Conservation (phyloP, 1,140 invertebrate species). For the Diabrotica undecimpunctata region DNA sequence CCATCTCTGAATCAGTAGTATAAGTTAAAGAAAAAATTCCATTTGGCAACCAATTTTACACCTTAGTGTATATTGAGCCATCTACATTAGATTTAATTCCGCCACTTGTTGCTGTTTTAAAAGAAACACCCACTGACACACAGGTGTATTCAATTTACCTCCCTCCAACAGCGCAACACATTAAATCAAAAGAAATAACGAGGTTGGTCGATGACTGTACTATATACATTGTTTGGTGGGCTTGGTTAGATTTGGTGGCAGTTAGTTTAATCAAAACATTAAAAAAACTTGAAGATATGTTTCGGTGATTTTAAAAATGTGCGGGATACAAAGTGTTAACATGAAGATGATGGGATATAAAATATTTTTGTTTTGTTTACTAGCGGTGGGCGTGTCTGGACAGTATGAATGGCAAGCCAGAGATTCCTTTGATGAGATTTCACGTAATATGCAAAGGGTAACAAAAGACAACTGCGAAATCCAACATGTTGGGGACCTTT, state of each 20-base stretch:
- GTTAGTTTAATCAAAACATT: neutral
- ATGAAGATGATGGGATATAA: neutral
- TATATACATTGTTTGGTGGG: neutral
- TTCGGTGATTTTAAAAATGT: neutral
- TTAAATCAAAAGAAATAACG: neutral
- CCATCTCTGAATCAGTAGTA: too few species aligned
- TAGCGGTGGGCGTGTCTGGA: constrained; percentile 61
- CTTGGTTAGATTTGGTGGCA: neutral
- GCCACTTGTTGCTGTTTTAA: neutral
- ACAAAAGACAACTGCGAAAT: constrained; percentile 83
- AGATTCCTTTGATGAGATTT: constrained; percentile 86
- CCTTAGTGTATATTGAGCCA: too few species aligned
- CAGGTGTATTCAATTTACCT: neutral
- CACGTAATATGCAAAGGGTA: constrained; percentile 75
- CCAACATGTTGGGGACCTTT: constrained; percentile 78
- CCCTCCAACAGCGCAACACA: too few species aligned
- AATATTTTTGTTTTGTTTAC: constrained; percentile 23
- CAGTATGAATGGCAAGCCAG: constrained; percentile 86
- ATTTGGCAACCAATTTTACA: too few species aligned
- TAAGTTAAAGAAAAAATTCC: too few species aligned
- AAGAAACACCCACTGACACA: neutral
- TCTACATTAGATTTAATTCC: neutral
- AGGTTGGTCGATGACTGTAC: neutral
- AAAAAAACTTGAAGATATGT: neutral
- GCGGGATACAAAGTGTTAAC: neutral